Evolutionary conservation across 2,113 vertebrate genomes (phyloP).

Genomic region (Sturnira hondurensis): DNA sequence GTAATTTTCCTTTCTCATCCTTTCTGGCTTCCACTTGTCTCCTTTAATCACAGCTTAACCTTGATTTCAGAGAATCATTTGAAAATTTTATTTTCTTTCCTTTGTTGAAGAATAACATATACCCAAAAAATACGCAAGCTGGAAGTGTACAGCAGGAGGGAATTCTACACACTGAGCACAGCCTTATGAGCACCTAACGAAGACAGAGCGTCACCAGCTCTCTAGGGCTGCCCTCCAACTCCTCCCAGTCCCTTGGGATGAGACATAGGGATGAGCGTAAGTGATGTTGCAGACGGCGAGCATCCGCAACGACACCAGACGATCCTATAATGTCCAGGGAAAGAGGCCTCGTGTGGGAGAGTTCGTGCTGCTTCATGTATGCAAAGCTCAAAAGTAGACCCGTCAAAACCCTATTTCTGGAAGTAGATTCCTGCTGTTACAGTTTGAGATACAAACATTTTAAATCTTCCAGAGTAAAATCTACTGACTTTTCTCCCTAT

Average conservation of each 20-base stretch:
- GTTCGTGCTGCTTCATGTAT: rapidly evolving
- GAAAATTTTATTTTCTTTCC: neutral
- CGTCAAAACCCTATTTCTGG: too few species aligned
- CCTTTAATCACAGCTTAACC: neutral
- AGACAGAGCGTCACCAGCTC: neutral
- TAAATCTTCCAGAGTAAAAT: neutral
- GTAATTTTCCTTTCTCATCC: neutral
- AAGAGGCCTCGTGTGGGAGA: neutral
- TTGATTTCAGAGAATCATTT: neutral
- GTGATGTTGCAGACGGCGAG: rapidly evolving
- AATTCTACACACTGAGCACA: neutral
- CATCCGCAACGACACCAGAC: rapidly evolving
- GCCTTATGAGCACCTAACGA: neutral
- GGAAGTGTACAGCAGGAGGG: neutral
- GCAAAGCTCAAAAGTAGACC: neutral
- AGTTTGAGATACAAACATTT: neutral
- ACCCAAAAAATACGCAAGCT: neutral
- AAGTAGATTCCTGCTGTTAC: neutral
- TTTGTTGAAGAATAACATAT: neutral
- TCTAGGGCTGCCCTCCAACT: neutral
- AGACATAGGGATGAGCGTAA: neutral
- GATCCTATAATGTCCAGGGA: neutral
- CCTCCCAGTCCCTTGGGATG: neutral
- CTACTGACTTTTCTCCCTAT: neutral
- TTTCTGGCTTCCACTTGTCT: neutral